phyloP scores from a whole-genome alignment of 2,888 invertebrate species.

The Pegoplata infirma region DNA sequence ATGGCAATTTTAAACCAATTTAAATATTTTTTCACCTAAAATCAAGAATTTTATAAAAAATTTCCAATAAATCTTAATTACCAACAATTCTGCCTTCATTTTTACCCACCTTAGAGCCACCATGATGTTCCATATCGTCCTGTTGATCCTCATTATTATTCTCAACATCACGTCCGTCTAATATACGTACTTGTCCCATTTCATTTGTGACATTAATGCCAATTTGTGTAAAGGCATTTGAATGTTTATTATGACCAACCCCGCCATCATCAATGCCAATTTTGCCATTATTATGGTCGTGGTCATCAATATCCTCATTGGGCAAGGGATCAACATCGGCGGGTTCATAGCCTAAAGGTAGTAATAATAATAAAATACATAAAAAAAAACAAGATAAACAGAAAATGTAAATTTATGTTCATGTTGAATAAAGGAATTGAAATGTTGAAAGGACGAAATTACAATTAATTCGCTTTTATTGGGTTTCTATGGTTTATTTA shows the following conservation, averaged over 20 bases:
- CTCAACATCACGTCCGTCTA: conserved; percentile 74
- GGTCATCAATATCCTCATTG: conserved; percentile 70
- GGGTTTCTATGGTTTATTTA: neutral
- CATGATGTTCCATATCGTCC: conserved; percentile 71
- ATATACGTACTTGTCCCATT: conserved; percentile 74
- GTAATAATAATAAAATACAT: too few relatives aligned
- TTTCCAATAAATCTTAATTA: neutral
- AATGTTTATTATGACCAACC: conserved; percentile 47
- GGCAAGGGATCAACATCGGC: conserved; percentile 75
- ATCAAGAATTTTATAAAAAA: conserved; percentile 11
- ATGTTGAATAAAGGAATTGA: too few relatives aligned
- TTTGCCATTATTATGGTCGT: conserved; percentile 67
- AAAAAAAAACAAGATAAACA: neutral
- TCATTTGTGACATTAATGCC: conserved; percentile 77
- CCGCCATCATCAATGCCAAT: conserved; percentile 41
- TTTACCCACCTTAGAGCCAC: conserved; percentile 66
- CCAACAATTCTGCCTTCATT: neutral
- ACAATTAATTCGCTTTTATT: neutral
- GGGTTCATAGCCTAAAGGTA: conserved; percentile 49
- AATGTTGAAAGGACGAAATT: neutral
- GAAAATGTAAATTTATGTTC: neutral
- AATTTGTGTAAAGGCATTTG: conserved; percentile 70
- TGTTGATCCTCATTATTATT: conserved; percentile 75
- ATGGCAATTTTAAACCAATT: conserved; percentile 79
- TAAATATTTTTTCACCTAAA: conserved; percentile 72